Percentiles rank a stretch among this genome's conserved stretches.
phyloP scores from a whole-genome alignment of 1,140 invertebrate genomes.

The Trachymyrmex septentrionalis region DNA sequence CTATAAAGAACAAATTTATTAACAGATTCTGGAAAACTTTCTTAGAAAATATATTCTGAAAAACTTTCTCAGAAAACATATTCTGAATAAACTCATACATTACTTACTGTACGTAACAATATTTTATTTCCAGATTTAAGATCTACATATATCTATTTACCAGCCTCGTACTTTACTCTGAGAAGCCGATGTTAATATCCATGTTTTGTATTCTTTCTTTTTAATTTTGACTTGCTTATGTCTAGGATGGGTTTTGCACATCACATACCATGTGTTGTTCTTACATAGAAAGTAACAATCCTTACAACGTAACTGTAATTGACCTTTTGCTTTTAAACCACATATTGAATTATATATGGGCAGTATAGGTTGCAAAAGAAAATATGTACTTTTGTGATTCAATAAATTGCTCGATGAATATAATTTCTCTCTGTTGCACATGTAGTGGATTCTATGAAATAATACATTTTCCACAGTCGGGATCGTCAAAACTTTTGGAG shows the following conservation, averaged over 20 bases:
- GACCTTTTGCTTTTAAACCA: slow-evolving; percentile 88
- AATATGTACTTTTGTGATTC: not conserved
- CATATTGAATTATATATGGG: slow-evolving; percentile 74
- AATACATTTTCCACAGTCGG: not conserved
- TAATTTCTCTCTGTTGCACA: slow-evolving; percentile 23
- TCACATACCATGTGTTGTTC: slow-evolving; percentile 90
- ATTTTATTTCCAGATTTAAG: not conserved
- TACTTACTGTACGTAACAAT: slow-evolving; percentile 5
- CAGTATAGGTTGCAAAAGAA: slow-evolving; percentile 49
- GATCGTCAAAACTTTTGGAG: slow-evolving; percentile 18
- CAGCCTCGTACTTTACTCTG: slow-evolving; percentile 89
- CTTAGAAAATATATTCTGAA: too few relatives aligned
- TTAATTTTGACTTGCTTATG: slow-evolving; percentile 94
- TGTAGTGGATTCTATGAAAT: slow-evolving; percentile 6
- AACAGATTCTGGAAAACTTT: too few relatives aligned
- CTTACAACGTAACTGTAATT: slow-evolving; percentile 90
- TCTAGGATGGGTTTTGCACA: slow-evolving; percentile 91
- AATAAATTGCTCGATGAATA: not conserved
- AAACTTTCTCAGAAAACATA: not conserved
- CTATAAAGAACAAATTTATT: too few relatives aligned
- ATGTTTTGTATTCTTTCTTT: slow-evolving; percentile 88
- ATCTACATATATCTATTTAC: slow-evolving; percentile 75
- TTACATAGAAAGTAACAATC: slow-evolving; percentile 92
- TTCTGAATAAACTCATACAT: not conserved
- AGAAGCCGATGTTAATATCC: slow-evolving; percentile 91